Evolutionary conservation across 2,113 vertebrate species (phyloP).

Genomic region (Choloepus hoffmanni): DNA sequence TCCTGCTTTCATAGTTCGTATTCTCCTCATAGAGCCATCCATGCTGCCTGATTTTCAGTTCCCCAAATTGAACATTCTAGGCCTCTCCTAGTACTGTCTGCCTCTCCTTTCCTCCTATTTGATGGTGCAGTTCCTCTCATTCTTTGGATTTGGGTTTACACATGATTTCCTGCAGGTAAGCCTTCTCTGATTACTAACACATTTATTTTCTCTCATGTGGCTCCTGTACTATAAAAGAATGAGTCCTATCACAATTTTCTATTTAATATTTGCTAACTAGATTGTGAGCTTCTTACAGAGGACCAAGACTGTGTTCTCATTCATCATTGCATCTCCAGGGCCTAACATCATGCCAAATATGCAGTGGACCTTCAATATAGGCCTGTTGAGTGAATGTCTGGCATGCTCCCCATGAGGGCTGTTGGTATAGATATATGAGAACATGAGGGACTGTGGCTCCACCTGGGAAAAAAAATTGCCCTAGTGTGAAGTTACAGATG

Average conservation of each 20-base stretch:
- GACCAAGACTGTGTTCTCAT: neutral
- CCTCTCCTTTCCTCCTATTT: neutral
- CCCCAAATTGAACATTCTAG: neutral
- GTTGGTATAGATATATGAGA: neutral
- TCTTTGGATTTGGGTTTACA: neutral
- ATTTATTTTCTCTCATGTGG: neutral
- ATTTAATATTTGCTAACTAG: neutral
- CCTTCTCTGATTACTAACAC: neutral
- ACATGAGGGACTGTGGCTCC: neutral
- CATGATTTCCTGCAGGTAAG: neutral
- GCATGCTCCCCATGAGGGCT: neutral
- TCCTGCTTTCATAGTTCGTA: neutral
- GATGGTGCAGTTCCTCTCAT: neutral
- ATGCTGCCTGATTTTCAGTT: neutral
- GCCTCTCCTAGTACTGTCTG: neutral
- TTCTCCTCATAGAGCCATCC: neutral
- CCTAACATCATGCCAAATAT: neutral
- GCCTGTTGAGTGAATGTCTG: neutral
- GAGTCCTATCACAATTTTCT: neutral
- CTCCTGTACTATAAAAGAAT: neutral
- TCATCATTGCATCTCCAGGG: neutral
- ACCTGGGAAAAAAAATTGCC: neutral
- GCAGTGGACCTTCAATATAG: neutral
- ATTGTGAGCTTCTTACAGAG: neutral
- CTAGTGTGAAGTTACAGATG: neutral